A percentile compares a stretch with the other conserved stretches of the same genome.
Evolutionary conservation across 2,797 vertebrate species (phyloP).

Genomic region (Leuciscus waleckii): DNA sequence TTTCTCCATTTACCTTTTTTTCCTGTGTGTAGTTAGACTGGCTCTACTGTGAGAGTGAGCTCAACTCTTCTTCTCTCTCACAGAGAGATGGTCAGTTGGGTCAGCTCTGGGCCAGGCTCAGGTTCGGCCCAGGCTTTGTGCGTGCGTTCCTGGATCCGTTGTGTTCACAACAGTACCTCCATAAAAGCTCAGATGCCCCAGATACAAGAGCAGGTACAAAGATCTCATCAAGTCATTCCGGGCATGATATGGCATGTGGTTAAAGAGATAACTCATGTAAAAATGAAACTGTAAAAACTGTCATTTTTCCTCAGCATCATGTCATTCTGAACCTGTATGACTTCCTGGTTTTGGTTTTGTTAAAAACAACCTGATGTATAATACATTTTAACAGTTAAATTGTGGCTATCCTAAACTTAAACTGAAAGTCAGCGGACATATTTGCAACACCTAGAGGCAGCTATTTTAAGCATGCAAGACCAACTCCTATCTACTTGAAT

Average conservation of each 20-base stretch:
- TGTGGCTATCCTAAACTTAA: background rate
- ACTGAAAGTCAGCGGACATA: background rate
- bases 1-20: background rate
- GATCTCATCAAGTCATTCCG: background rate
- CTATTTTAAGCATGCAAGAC: background rate
- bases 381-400: background rate
- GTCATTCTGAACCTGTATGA: background rate
- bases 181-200: conserved; percentile 79
- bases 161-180: conserved; percentile 89
- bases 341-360: background rate
- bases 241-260: background rate
- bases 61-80: background rate
- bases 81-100: conserved; percentile 84
- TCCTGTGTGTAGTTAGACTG: background rate
- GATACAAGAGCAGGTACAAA: conserved; percentile 75
- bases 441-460: background rate
- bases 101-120: conserved; percentile 70
- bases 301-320: background rate
- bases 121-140: conserved; percentile 85
- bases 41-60: background rate
- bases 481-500: background rate
- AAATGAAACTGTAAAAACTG: background rate
- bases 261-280: background rate
- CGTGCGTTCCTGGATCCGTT: conserved; percentile 92
- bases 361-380: background rate